Evolutionary conservation across 2,113 vertebrate genomes (phyloP), one percentile per base, ranked within the genome.

Genomic region (Narcine bancroftii): DNA sequence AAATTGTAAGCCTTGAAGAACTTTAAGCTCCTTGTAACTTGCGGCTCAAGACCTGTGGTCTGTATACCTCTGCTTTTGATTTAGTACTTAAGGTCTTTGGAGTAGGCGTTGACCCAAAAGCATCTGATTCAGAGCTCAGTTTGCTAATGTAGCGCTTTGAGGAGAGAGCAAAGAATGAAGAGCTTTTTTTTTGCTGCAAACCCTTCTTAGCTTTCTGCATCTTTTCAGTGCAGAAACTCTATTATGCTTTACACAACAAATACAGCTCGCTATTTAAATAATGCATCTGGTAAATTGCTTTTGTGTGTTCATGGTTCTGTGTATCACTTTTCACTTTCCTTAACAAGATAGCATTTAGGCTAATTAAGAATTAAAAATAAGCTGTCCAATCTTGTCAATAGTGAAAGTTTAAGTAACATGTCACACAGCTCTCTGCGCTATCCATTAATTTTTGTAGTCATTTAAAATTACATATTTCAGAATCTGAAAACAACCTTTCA

Each of bases 331-430:
- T 96, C 92, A 92, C 96, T 98, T 98, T 97, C 96, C 95, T 93
- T 94, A 93, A 17, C 85, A 95, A 95, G 96, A 97, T 98, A 98
- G 97, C 96, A 95, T 97, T 96, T 96, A 97, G 94, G 95, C 95
- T 95, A 96, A 98, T 97, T 98, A 98, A 97, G 97, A 97, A 96
- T 94, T 97, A 97, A 98, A 98, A 96, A 96, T 96, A 97, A 98
- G 97, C 97, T 94, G 93, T 93, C 93, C 92, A 93, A 95, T 95
- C 93, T 50, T 76, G 47, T 36, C 19, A 45, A 33, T 1, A 24
- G 63, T 91, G 63, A 69, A 69, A 91, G 89, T 91, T 47, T 45
- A 91, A 45, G 4, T 45, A 91, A 69, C 39, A 33, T 7, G 65
- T 39, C 9, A 13, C 36, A 66, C 60, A 3, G 24, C 42, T 3